Conservation (phyloP, 2,797 vertebrate species). For the Monodelphis domestica region DNA sequence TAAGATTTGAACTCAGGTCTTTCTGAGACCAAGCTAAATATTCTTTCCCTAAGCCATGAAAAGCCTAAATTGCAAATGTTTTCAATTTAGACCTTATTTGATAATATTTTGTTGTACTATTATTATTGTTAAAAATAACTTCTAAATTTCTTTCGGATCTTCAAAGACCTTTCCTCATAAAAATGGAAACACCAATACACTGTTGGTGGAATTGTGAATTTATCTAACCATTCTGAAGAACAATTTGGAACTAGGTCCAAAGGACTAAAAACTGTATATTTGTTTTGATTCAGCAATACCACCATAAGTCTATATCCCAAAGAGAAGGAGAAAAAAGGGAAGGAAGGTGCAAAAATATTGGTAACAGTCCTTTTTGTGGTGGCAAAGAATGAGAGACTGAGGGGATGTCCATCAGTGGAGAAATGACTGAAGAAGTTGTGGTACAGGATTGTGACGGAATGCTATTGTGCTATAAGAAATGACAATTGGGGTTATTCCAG, state of each 20-base stretch:
- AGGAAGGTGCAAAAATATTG: neutral
- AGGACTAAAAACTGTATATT: neutral
- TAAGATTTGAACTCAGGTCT: neutral
- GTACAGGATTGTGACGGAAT: too few relatives aligned
- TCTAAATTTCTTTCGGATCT: neutral
- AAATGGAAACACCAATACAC: neutral
- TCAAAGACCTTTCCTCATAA: neutral
- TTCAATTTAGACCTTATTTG: neutral
- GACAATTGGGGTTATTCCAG: neutral
- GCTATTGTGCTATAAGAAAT: neutral
- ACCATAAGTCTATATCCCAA: too few relatives aligned
- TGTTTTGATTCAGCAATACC: neutral
- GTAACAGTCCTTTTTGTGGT: neutral
- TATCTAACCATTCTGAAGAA: neutral
- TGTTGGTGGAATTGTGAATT: neutral
- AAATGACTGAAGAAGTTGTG: neutral
- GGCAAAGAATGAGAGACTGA: neutral
- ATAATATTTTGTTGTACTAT: neutral
- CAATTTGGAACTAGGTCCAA: neutral
- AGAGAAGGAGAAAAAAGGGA: neutral
- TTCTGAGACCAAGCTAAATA: neutral
- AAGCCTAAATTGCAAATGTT: neutral
- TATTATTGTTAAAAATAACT: neutral
- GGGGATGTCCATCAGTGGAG: neutral
- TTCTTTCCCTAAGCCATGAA: neutral